A percentile compares a stretch with the other conserved stretches of the same genome.
phyloP scores from a whole-genome alignment of 2,113 vertebrate species.

The Hydrochoerus hydrochaeris region DNA sequence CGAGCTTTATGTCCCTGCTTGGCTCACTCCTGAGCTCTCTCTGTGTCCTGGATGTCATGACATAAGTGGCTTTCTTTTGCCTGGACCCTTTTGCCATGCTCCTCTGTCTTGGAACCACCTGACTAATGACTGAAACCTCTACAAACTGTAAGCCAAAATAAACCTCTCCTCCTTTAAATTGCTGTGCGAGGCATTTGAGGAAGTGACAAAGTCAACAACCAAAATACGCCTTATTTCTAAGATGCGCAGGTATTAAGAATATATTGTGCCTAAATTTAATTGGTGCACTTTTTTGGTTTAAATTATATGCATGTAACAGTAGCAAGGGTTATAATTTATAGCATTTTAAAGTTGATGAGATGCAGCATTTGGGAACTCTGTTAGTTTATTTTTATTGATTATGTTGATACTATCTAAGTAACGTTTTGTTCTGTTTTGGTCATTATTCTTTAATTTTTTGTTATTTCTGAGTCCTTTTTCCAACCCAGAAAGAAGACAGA shows the following conservation, averaged over 20 bases:
- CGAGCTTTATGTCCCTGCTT: not conserved
- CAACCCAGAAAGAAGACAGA: not conserved
- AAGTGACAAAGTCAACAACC: not conserved
- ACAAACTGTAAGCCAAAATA: not conserved
- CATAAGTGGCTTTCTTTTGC: not conserved
- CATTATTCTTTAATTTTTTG: constrained; percentile 44
- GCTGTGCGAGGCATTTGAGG: not conserved
- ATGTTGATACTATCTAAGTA: constrained; percentile 21
- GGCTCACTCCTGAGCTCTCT: not conserved
- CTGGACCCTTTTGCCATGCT: not conserved
- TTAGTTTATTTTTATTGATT: constrained; percentile 2
- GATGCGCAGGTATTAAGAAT: not conserved
- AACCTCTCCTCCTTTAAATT: not conserved
- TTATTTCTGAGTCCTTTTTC: not conserved
- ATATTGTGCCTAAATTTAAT: not conserved
- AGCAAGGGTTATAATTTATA: not conserved
- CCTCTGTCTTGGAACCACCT: not conserved
- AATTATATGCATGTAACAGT: not conserved
- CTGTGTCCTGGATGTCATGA: not conserved
- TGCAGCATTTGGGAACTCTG: not conserved
- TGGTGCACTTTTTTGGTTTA: not conserved
- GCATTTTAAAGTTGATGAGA: constrained; percentile 33
- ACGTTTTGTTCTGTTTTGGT: not conserved
- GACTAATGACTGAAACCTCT: not conserved
- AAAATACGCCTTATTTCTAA: not conserved